phyloP scores from a whole-genome alignment of 2,113 vertebrate species.

The Shinisaurus crocodilurus region DNA sequence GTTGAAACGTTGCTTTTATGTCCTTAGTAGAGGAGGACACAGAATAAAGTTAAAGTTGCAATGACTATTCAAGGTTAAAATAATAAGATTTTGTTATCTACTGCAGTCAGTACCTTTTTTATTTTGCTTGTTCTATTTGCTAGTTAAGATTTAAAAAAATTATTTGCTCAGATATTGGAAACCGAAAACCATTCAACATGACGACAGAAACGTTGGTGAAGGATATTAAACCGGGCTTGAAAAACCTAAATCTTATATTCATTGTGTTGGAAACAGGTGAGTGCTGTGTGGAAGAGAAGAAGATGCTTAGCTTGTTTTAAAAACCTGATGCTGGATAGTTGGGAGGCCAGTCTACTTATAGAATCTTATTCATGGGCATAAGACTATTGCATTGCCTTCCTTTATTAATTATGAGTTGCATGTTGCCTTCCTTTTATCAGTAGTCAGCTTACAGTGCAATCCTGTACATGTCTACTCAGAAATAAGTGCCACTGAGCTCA shows the following conservation, averaged over 20 bases:
- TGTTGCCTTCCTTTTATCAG: neutral
- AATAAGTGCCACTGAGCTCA: neutral
- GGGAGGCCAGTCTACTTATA: neutral
- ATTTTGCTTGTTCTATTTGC: neutral
- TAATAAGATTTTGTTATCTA: neutral
- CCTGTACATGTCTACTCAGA: neutral
- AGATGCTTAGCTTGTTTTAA: neutral
- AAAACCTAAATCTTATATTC: conserved; percentile 87
- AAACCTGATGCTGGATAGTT: neutral
- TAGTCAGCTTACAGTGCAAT: neutral
- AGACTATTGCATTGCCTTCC: neutral
- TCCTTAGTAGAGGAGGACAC: neutral
- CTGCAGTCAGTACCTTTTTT: neutral
- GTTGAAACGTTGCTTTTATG: neutral
- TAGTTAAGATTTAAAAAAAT: neutral
- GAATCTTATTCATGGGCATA: neutral
- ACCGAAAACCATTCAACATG: conserved; percentile 69
- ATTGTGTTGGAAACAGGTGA: conserved; percentile 88
- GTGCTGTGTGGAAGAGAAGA: neutral
- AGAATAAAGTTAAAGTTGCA: neutral
- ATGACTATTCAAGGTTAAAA: neutral
- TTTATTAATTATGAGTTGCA: neutral
- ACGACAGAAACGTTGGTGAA: conserved; percentile 82
- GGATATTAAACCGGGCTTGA: conserved; percentile 87
- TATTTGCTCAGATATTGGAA: conserved; percentile 27